Percentiles rank a stretch among this genome's conserved stretches.
These are phyloP conservation scores for Pseudochirops corinnae DNA, from an alignment of 2,797 vertebrate species.

Conservation along the genomic window DNA sequence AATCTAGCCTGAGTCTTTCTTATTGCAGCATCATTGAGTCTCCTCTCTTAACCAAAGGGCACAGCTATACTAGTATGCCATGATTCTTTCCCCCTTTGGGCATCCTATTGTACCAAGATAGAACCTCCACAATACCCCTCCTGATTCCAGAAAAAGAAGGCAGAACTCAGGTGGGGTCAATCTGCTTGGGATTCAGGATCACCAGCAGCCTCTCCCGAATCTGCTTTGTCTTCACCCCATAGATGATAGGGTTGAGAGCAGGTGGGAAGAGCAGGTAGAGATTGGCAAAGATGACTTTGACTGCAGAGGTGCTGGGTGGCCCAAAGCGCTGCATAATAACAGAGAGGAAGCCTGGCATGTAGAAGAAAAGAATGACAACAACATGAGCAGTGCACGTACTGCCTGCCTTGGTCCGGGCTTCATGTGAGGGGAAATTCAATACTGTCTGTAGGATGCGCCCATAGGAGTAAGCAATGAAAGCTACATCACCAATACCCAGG, in stretches of 20 bases:
- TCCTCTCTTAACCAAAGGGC: neutral
- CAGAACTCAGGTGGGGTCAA: constrained; percentile 48
- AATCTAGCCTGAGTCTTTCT: neutral
- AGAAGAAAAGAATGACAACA: constrained; percentile 89
- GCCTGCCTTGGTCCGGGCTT: constrained; percentile 87
- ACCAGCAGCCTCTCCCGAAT: constrained; percentile 57
- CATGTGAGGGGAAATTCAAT: constrained; percentile 71
- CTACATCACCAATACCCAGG: constrained; percentile 86
- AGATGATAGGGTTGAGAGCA: constrained; percentile 69
- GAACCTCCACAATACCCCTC: neutral
- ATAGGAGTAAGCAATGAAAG: constrained; percentile 88
- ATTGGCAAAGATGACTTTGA: constrained; percentile 69
- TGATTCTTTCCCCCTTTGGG: neutral
- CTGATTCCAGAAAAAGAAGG: neutral
- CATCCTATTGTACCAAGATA: neutral
- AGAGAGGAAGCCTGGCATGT: constrained; percentile 77
- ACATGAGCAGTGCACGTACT: constrained; percentile 89
- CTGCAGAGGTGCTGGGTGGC: constrained; percentile 61
- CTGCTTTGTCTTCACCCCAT: constrained; percentile 74
- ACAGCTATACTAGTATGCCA: neutral
- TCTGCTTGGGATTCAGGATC: constrained; percentile 25
- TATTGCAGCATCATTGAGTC: constrained; percentile 9
- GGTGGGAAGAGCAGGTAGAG: constrained; percentile 69
- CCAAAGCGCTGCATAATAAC: constrained; percentile 68
- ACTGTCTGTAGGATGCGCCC: constrained; percentile 83